A percentile compares a stretch with the other conserved stretches of the same genome.
phyloP scores from a whole-genome alignment of 2,113 vertebrate species.

The Heterotis niloticus region DNA sequence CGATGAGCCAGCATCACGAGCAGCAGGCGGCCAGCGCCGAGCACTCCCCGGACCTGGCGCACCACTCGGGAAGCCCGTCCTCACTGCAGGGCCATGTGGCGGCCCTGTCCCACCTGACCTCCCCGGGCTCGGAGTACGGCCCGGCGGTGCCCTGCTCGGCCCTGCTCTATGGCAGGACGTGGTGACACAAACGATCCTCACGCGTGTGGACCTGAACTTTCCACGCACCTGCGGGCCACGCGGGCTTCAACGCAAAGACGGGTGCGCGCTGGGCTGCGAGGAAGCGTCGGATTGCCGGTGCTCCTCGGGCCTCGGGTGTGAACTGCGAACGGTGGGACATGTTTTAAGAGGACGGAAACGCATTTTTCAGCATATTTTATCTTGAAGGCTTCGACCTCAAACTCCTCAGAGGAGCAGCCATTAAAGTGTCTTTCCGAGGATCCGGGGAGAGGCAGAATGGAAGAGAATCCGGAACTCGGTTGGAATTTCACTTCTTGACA shows the following conservation, averaged over 20 bases:
- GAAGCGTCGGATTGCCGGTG: constrained; percentile 19
- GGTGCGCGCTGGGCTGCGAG: constrained; percentile 1
- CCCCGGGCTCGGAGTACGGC: constrained; percentile 90
- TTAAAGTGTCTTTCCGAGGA: constrained; percentile 32
- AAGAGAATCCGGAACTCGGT: constrained; percentile 27
- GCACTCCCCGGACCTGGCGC: constrained; percentile 91
- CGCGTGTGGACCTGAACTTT: neutral
- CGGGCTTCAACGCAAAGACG: neutral
- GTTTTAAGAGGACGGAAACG: constrained; percentile 54
- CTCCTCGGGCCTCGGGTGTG: constrained; percentile 30
- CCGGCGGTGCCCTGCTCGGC: constrained; percentile 93
- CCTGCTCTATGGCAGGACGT: constrained; percentile 97
- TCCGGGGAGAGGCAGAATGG: constrained; percentile 23
- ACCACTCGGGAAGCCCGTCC: constrained; percentile 86
- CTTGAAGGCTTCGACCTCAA: constrained; percentile 1
- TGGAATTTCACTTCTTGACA: constrained; percentile 34
- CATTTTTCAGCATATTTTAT: constrained; percentile 6
- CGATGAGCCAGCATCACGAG: constrained; percentile 80
- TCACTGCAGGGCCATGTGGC: constrained; percentile 90
- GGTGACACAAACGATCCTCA: constrained; percentile 71
- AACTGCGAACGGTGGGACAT: constrained; percentile 58
- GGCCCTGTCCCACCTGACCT: constrained; percentile 94
- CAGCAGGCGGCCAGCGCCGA: constrained; percentile 92
- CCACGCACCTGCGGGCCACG: constrained; percentile 12
- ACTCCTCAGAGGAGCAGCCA: constrained; percentile 30